These are phyloP conservation scores for Geopemphigus sp. DNA, from an alignment of 1,140 invertebrate species.

Conservation along the genomic window DNA sequence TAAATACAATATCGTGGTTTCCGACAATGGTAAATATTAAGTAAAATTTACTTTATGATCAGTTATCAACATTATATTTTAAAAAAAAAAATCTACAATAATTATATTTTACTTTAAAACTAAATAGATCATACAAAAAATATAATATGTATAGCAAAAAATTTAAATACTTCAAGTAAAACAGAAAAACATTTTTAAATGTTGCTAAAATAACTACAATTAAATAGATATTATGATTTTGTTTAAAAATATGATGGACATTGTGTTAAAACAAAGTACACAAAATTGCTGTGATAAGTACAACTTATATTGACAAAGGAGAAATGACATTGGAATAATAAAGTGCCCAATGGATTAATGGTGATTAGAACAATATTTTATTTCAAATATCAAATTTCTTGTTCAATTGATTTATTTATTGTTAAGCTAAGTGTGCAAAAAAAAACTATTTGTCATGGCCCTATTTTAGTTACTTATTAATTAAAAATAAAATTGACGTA, in stretches of 20 bases:
- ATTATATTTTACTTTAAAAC: constrained; percentile 42
- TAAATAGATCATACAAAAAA: constrained; percentile 49
- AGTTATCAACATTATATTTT: constrained; percentile 28
- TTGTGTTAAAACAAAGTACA: constrained; percentile 35
- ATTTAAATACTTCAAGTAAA: constrained; percentile 41
- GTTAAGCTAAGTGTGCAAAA: constrained; percentile 34
- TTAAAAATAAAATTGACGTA: constrained; percentile 46
- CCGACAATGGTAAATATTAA: constrained; percentile 29
- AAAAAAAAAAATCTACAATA: constrained; percentile 45
- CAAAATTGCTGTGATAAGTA: constrained; percentile 40
- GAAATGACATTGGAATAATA: constrained; percentile 35
- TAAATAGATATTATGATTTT: constrained; percentile 45
- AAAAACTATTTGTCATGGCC: constrained; percentile 42
- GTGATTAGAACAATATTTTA: constrained; percentile 24
- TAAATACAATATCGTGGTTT: constrained; percentile 44
- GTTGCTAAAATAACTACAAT: constrained; percentile 37
- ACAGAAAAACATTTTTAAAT: constrained; percentile 44
- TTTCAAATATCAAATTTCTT: constrained; percentile 28
- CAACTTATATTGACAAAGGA: constrained; percentile 34
- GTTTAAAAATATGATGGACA: constrained; percentile 29
- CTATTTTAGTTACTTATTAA: constrained; percentile 14
- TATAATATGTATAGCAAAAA: constrained; percentile 46
- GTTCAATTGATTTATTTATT: constrained; percentile 34
- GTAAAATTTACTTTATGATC: constrained; percentile 22
- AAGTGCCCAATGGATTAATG: constrained; percentile 31